Conservation (phyloP, 2,888 invertebrate genomes). For the Drosophila stalkeri region DNA sequence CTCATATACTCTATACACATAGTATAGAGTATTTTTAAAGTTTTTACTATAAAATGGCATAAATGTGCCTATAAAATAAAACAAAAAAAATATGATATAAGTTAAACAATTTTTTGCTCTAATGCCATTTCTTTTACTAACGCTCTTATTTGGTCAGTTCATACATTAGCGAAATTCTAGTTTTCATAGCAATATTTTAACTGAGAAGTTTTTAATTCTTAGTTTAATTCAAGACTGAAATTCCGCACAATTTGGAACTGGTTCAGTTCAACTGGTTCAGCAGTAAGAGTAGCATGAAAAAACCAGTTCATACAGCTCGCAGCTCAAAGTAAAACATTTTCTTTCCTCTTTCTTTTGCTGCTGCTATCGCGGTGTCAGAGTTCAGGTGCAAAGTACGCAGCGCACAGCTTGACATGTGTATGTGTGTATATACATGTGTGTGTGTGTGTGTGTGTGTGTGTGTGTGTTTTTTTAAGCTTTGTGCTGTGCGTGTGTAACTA, state of each 20-base stretch:
- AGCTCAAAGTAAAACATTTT: not conserved
- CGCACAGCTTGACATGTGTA: not conserved
- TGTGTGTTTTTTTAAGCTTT: not conserved
- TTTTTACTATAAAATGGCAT: not conserved
- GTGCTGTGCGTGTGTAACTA: slow-evolving; percentile 76
- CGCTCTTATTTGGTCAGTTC: not conserved
- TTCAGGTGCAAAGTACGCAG: slow-evolving; percentile 36
- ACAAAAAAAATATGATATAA: not conserved
- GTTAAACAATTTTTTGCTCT: not conserved
- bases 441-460: slow-evolving; percentile 57
- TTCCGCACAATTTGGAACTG: slow-evolving; percentile 7
- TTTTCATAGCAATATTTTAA: not conserved
- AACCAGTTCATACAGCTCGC: not conserved
- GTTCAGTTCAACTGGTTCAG: slow-evolving; percentile 1
- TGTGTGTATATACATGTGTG: too few relatives aligned
- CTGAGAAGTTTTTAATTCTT: not conserved
- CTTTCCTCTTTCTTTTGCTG: not conserved
- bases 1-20: not conserved
- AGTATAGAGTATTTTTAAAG: not conserved
- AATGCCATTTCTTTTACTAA: not conserved
- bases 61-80: not conserved
- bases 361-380: not conserved
- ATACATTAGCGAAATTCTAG: not conserved
- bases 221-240: not conserved
- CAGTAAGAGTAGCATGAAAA: not conserved